phyloP scores from a whole-genome alignment of 2,797 vertebrate genomes.

The Anisognathus igniventris region DNA sequence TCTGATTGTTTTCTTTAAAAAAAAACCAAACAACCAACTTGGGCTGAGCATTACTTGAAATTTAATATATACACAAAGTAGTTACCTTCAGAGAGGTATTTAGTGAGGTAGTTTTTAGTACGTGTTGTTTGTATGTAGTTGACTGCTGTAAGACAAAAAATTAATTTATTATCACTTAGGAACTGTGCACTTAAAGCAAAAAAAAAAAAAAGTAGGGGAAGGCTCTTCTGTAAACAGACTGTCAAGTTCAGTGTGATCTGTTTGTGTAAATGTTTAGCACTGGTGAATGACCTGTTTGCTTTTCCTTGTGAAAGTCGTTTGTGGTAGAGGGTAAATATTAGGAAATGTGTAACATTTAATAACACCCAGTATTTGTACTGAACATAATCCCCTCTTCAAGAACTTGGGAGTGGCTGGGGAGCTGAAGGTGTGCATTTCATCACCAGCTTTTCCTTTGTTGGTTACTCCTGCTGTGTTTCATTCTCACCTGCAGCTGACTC shows the following conservation, averaged over 20 bases:
- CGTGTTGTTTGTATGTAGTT: not conserved
- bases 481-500: not conserved
- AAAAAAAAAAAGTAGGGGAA: not conserved
- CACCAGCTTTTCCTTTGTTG: not conserved
- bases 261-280: not conserved
- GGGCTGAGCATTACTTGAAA: conserved; percentile 36
- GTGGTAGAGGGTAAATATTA: not conserved
- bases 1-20: not conserved
- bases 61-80: not conserved
- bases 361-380: not conserved
- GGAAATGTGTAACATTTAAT: not conserved
- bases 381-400: not conserved
- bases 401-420: not conserved
- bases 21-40: not conserved
- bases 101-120: not conserved
- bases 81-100: not conserved
- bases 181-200: not conserved
- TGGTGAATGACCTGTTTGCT: not conserved
- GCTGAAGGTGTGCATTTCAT: not conserved
- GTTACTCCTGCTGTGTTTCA: not conserved
- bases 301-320: conserved; percentile 1
- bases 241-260: not conserved
- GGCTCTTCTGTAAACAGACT: not conserved
- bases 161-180: not conserved
- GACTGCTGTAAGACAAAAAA: not conserved